Base-by-base conservation (phyloP, 2,113 vertebrate genomes). In the Cercopithecus mona region DNA sequence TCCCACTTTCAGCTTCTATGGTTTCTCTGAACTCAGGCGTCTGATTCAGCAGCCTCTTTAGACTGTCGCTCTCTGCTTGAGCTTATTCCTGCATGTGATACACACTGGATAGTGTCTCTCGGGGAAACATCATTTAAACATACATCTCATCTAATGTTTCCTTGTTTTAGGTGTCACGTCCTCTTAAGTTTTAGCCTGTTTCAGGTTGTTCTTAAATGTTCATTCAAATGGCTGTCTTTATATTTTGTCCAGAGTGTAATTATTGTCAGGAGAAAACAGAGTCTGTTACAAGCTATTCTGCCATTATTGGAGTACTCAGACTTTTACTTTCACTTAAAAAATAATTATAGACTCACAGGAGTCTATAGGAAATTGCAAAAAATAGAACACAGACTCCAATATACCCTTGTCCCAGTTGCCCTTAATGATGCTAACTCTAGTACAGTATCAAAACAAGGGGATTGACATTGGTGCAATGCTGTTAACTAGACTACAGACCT, bases 321-420 rank as follows among this genome's bases (percentile, higher is more conserved):
- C 23, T 64, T 88, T 82, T 66, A 88, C 68, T 82, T 87, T 61
- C 78, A 72, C 68, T 81, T 94, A 38, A 94, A 96, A 82, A 70
- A 64, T n/a, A 64, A 70, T 61, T 55, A 17, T 38, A 55, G 82
- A 30, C 59, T 82, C 50, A 76, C 50, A 32, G 12, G 61, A 64
- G 61, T 30, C 27, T 64, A 1, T 14, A 88, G 82, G 50, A 83
- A 94, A 61, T 76, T 23, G 82, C 20, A n/a, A 38, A 57, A 78
- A 61, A 48, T 22, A n/a, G 68, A 61, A 45, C 27, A 27, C 40
- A 32, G 59, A 82, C 13, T 78, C 50, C 48, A 64, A 50, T 5
- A 32, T 17, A 3, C 10, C 6, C 3, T 92, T 72, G 52, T 96
- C 16, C 38, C 43, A 18, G 16, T 25, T 61, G 81, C n/a, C 64